phyloP scores from a whole-genome alignment of 2,797 vertebrate genomes.

The Sciurus carolinensis region DNA sequence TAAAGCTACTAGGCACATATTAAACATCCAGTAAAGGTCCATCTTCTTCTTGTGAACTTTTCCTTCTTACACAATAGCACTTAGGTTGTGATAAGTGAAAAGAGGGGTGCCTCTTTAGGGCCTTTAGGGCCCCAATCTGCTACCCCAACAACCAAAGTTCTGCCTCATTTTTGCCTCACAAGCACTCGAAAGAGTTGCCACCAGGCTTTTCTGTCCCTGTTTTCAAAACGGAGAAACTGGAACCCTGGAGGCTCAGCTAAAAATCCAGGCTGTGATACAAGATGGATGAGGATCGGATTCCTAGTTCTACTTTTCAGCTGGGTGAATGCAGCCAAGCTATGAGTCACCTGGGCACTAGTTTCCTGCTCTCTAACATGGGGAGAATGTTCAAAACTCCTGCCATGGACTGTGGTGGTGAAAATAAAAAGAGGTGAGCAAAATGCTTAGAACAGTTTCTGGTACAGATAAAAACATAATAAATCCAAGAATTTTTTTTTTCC shows the following conservation, averaged over 20 bases:
- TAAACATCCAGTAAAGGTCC: neutral
- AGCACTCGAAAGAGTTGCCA: neutral
- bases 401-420: neutral
- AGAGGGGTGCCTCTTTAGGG: neutral
- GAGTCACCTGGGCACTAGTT: neutral
- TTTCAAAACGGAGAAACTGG: neutral
- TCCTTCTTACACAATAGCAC: neutral
- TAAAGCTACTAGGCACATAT: neutral
- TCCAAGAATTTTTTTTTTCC: neutral
- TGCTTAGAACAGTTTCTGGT: neutral
- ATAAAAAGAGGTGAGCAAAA: neutral
- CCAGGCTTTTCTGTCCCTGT: neutral
- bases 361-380: neutral
- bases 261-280: neutral
- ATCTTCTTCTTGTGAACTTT: neutral
- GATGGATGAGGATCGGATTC: neutral
- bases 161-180: neutral
- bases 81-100: neutral
- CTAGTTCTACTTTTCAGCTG: neutral
- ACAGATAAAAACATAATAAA: neutral
- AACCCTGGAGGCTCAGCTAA: neutral
- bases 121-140: neutral
- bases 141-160: neutral
- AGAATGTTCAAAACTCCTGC: neutral
- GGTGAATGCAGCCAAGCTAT: neutral